phyloP scores from a whole-genome alignment of 2,888 invertebrate genomes.

The Caenorhabditis parvicauda region DNA sequence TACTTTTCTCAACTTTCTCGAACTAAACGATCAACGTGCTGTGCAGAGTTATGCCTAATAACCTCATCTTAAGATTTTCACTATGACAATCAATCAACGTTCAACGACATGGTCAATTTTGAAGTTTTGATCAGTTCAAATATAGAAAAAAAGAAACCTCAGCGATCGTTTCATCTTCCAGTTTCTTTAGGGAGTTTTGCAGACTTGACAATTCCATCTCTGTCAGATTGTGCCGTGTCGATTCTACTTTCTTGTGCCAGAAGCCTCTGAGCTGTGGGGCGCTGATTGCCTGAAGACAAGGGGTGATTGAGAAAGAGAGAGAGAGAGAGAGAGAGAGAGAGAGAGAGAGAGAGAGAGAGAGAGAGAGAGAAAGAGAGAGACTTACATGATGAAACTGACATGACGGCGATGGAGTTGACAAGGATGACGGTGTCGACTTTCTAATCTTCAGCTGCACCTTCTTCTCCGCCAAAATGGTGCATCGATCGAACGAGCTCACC shows the following conservation, averaged over 20 bases:
- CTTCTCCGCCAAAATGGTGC: constrained; percentile 18
- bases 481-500: constrained; percentile 20
- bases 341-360: background rate
- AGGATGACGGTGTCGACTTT: constrained; percentile 14
- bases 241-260: constrained; percentile 33
- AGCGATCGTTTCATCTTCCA: constrained; percentile 2
- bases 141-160: constrained; percentile 2
- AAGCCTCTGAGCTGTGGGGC: constrained; percentile 34
- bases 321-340: background rate
- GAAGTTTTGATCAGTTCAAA: too few species aligned
- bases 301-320: background rate
- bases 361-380: too few species aligned
- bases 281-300: constrained; percentile 11
- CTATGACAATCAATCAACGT: too few species aligned
- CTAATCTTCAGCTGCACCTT: constrained; percentile 20
- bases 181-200: constrained; percentile 9
- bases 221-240: constrained; percentile 15
- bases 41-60: constrained; percentile 1
- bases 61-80: too few species aligned
- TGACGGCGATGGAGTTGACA: constrained; percentile 12
- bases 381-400: constrained; percentile 6
- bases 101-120: too few species aligned
- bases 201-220: constrained; percentile 20
- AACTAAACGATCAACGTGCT: too few species aligned
- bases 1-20: too few species aligned